phyloP scores from a whole-genome alignment of 2,113 vertebrate species.

The Phyllopteryx taeniolatus region DNA sequence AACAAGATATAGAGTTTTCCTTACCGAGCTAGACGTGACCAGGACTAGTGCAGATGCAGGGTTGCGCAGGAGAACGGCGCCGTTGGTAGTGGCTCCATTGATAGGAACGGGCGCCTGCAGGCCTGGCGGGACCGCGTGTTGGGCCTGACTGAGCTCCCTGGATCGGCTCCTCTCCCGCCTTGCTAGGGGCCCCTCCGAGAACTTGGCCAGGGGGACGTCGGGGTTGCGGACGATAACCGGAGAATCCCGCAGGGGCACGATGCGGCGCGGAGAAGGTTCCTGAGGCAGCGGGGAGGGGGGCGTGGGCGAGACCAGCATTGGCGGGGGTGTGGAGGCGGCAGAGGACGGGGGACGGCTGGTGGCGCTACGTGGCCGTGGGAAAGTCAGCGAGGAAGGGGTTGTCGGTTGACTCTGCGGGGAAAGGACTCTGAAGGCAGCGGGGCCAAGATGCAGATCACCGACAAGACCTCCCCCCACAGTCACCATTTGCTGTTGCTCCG shows the following conservation, averaged over 20 bases:
- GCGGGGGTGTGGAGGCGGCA: constrained; percentile 74
- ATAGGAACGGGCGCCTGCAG: constrained; percentile 87
- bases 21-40: constrained; percentile 71
- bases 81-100: constrained; percentile 77
- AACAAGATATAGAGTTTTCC: background rate
- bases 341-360: constrained; percentile 75
- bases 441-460: constrained; percentile 53
- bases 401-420: constrained; percentile 79
- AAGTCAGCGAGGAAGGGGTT: constrained; percentile 67
- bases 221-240: constrained; percentile 91
- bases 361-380: constrained; percentile 71
- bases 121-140: constrained; percentile 59
- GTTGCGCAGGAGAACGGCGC: constrained; percentile 68
- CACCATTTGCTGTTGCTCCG: constrained; percentile 60
- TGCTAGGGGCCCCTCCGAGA: constrained; percentile 76
- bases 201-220: constrained; percentile 86
- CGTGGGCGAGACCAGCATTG: constrained; percentile 80
- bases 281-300: constrained; percentile 80
- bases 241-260: constrained; percentile 84
- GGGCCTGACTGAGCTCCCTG: constrained; percentile 66
- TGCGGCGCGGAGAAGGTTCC: constrained; percentile 82
- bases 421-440: constrained; percentile 77
- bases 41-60: constrained; percentile 69
- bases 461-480: constrained; percentile 29
- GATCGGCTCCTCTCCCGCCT: constrained; percentile 61